phyloP scores from a whole-genome alignment of 2,888 invertebrate genomes.

The Elegia similella region DNA sequence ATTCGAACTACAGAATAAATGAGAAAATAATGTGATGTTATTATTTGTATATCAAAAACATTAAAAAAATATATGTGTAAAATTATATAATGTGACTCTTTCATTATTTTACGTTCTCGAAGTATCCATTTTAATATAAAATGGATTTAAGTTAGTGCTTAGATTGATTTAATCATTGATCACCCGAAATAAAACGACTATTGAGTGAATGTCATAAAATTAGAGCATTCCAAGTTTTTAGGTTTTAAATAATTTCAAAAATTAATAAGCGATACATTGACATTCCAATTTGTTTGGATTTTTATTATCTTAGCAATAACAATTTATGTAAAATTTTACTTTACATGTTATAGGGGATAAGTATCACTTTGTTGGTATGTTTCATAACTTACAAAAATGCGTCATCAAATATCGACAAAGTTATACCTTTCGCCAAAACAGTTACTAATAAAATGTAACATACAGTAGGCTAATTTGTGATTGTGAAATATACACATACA shows the following conservation, averaged over 20 bases:
- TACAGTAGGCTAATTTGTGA: not conserved
- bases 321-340: not conserved
- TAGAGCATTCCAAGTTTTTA: constrained; percentile 7
- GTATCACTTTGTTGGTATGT: no score
- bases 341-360: no score
- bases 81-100: no score
- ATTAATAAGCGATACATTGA: not conserved
- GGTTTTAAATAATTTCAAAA: not conserved
- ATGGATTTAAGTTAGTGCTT: no score
- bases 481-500: constrained; percentile 2
- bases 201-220: not conserved
- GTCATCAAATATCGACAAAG: no score
- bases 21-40: not conserved
- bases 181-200: no score
- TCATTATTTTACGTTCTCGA: no score
- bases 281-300: constrained; percentile 17
- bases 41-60: not conserved
- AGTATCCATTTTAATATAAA: no score
- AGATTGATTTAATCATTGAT: no score
- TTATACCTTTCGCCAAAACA: no score
- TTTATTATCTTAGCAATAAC: not conserved
- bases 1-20: constrained; percentile 7
- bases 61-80: no score
- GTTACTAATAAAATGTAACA: not conserved
- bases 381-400: no score